Conservation (phyloP, 2,888 invertebrate genomes). For the Leucophenga maculata region DNA sequence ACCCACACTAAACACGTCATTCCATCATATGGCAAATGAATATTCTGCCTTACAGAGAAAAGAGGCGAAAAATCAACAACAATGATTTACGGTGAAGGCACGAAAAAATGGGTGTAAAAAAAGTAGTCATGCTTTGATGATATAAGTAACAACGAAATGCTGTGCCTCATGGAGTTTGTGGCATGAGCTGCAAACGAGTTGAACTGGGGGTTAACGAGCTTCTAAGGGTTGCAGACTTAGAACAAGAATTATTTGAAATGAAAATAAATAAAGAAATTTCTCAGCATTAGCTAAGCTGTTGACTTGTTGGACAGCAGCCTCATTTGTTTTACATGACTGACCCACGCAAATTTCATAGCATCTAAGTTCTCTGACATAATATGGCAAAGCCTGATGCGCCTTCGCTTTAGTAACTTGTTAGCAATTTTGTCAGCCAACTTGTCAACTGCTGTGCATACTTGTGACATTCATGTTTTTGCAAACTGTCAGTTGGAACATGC, state of each 20-base stretch:
- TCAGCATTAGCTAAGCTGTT: neutral
- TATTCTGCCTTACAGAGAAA: neutral
- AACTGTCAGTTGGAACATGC: no score
- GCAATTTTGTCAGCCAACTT: conserved; percentile 63
- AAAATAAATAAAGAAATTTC: neutral
- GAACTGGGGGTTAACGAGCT: no score
- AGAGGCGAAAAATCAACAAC: conserved; percentile 4
- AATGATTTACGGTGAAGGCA: neutral
- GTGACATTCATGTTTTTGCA: no score
- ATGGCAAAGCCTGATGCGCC: no score
- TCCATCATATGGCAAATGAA: conserved; percentile 7
- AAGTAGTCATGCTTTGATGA: neutral
- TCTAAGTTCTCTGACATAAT: neutral
- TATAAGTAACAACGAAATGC: neutral
- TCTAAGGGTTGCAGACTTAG: no score
- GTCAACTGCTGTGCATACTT: conserved; percentile 51
- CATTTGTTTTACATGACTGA: conserved; percentile 12
- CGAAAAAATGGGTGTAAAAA: neutral
- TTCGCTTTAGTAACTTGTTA: conserved; percentile 60
- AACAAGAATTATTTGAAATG: no score
- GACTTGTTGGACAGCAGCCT: conserved; percentile 14
- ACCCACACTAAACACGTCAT: conserved; percentile 32
- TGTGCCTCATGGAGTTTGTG: neutral
- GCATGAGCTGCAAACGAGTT: no score
- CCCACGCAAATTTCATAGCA: neutral